Evolutionary conservation across 2,888 invertebrate species (phyloP).

Genomic region (Hesperia comma): DNA sequence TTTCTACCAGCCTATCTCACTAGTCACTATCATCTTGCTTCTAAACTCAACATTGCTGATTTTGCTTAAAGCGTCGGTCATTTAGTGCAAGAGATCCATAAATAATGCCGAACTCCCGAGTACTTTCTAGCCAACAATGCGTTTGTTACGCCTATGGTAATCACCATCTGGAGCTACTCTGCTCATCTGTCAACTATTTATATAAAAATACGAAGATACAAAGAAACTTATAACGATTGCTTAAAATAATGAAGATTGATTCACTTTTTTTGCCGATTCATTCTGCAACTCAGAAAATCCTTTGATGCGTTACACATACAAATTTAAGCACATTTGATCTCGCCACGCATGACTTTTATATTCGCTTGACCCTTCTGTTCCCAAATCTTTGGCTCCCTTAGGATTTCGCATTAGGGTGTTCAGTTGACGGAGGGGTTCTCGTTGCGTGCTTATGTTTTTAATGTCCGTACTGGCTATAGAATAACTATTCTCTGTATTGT

Average conservation of each 20-base stretch:
- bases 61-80: no score
- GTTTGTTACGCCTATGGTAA: no score
- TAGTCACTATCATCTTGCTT: no score
- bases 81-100: no score
- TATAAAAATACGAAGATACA: neutral
- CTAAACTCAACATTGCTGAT: no score
- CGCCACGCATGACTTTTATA: slow-evolving; percentile 44
- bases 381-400: slow-evolving; percentile 62
- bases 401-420: slow-evolving; percentile 51
- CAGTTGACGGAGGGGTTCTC: slow-evolving; percentile 50
- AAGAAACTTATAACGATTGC: neutral
- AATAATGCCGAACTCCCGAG: no score
- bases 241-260: slow-evolving; percentile 14
- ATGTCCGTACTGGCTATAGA: slow-evolving; percentile 54
- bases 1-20: no score
- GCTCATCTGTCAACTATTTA: no score
- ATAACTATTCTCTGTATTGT: slow-evolving; percentile 44
- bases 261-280: slow-evolving; percentile 8
- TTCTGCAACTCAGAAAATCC: slow-evolving; percentile 15
- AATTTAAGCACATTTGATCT: slow-evolving; percentile 29
- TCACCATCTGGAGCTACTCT: no score
- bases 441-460: slow-evolving; percentile 66
- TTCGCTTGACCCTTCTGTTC: slow-evolving; percentile 45
- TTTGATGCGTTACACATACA: slow-evolving; percentile 31
- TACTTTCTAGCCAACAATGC: no score